Percentiles rank a stretch among this genome's conserved stretches.
Conservation (phyloP, 2,113 vertebrate genomes). For the Rhagologus leucostigma region DNA sequence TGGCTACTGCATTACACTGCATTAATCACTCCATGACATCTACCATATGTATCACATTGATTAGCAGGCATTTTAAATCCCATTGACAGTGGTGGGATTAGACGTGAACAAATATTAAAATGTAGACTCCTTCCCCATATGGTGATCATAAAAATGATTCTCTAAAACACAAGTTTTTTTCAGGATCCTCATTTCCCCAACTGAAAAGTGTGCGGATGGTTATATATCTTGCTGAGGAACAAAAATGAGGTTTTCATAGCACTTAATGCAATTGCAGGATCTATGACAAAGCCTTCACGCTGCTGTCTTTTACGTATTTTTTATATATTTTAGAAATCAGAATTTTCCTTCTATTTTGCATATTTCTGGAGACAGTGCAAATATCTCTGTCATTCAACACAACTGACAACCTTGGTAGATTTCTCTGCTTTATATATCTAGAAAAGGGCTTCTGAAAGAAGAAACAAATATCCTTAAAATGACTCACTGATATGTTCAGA, state of each 20-base stretch:
- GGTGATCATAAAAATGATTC: neutral
- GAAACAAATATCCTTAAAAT: neutral
- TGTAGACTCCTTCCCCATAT: neutral
- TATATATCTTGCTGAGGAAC: neutral
- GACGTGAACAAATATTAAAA: slow-evolving; percentile 4
- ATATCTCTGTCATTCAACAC: neutral
- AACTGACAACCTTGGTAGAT: neutral
- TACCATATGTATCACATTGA: slow-evolving; percentile 22
- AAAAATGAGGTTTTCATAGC: neutral
- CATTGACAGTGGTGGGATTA: slow-evolving; percentile 14
- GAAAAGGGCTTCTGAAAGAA: neutral
- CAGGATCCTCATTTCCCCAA: neutral
- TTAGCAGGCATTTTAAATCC: slow-evolving; percentile 23
- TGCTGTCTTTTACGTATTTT: neutral
- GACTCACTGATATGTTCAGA: neutral
- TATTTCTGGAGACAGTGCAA: neutral
- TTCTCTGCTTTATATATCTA: neutral
- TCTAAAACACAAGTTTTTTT: neutral
- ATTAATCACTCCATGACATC: slow-evolving; percentile 5
- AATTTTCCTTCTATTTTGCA: neutral
- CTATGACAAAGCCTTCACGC: neutral
- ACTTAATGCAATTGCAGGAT: neutral
- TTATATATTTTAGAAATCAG: neutral
- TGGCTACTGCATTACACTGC: slow-evolving; percentile 21
- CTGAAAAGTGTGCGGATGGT: neutral